Evolutionary conservation across 2,113 vertebrate species (phyloP).

Genomic region (Gallinago undulata): DNA sequence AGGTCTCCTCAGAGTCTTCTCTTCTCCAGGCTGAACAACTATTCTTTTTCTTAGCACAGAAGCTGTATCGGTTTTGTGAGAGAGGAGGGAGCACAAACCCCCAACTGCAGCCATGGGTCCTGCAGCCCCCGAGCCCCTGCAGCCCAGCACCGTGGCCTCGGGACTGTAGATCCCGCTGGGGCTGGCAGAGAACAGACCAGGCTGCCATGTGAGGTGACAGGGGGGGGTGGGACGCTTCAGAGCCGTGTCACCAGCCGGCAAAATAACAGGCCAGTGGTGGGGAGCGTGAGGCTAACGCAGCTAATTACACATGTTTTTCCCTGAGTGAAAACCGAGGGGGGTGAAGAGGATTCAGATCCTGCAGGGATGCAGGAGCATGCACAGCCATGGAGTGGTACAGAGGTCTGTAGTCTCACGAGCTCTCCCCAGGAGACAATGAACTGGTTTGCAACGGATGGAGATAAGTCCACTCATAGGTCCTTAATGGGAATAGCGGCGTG

Average conservation of each 20-base stretch:
- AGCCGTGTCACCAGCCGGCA: neutral
- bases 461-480: neutral
- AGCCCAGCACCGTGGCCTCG: fast-evolving
- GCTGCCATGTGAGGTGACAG: neutral
- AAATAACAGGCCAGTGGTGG: neutral
- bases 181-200: neutral
- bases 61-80: fast-evolving
- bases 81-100: neutral
- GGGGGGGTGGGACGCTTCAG: neutral
- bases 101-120: neutral
- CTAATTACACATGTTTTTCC: neutral
- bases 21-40: neutral
- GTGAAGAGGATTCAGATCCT: neutral
- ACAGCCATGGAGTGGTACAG: fast-evolving
- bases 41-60: neutral
- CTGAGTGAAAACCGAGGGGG: neutral
- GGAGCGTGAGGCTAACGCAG: neutral
- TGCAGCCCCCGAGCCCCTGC: neutral
- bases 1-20: neutral
- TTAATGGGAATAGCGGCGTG: neutral
- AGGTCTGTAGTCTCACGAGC: neutral
- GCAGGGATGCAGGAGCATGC: fast-evolving
- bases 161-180: neutral
- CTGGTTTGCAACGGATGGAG: neutral
- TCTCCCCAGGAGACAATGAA: neutral